Evolutionary conservation across 2,888 invertebrate genomes (phyloP).

Genomic region (Ormyrus nitidulus): DNA sequence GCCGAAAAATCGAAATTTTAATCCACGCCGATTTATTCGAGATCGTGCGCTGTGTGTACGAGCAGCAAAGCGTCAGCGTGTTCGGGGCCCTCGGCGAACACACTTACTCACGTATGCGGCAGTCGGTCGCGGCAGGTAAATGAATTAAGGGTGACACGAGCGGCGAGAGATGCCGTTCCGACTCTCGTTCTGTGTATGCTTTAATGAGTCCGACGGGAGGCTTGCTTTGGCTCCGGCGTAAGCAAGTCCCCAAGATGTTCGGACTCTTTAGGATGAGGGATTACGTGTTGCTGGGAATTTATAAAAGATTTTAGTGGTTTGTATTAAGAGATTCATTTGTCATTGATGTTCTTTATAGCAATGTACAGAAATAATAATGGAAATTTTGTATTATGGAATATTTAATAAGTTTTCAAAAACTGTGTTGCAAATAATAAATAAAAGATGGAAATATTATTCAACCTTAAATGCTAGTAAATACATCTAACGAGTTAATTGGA

Average conservation of each 20-base stretch:
- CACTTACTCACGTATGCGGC: conserved; percentile 16
- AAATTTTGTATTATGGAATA: too few relatives aligned
- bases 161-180: not conserved
- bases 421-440: too few relatives aligned
- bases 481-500: too few relatives aligned
- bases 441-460: too few relatives aligned
- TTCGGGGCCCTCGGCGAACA: not conserved
- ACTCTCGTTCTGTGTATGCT: conserved; percentile 1
- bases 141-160: conserved; percentile 45
- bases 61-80: not conserved
- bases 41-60: not conserved
- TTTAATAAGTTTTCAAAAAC: too few relatives aligned
- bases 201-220: conserved; percentile 23
- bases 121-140: conserved; percentile 20
- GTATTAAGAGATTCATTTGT: not conserved
- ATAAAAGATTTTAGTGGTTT: not conserved
- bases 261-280: not conserved
- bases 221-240: not conserved
- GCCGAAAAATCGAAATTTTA: conserved; percentile 47
- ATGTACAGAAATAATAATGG: too few relatives aligned
- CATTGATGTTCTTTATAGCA: too few relatives aligned
- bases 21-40: conserved; percentile 38
- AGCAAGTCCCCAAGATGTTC: not conserved
- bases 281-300: not conserved
- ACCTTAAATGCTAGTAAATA: too few relatives aligned